phyloP scores from a whole-genome alignment of 2,888 invertebrate species.

The Dolomedes plantarius region DNA sequence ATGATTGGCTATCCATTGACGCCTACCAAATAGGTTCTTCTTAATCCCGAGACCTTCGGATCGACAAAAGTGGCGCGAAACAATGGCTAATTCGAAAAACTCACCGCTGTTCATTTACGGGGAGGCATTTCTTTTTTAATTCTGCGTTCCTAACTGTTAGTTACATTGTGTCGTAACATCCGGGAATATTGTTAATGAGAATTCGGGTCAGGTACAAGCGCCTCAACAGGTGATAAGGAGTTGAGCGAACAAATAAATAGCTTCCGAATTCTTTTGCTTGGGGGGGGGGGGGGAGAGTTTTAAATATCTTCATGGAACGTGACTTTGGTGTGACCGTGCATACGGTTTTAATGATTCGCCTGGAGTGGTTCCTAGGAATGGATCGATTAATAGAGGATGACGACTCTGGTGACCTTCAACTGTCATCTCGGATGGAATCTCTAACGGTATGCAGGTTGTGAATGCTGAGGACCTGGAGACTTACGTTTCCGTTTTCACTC shows the following conservation, averaged over 20 bases:
- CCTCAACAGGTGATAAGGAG: constrained; percentile 2
- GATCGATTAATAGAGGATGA: not conserved
- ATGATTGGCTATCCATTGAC: not conserved
- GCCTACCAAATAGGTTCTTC: constrained; percentile 16
- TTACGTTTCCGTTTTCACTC: not conserved
- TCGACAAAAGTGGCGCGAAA: constrained; percentile 1
- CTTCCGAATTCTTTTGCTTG: not conserved
- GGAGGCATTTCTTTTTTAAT: not conserved
- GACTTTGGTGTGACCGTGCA: not conserved
- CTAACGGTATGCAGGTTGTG: not conserved
- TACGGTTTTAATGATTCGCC: not conserved
- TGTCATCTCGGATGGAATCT: not conserved
- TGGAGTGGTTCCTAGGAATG: not conserved
- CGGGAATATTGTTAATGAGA: constrained; percentile 25
- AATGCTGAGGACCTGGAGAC: not conserved
- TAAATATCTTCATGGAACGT: not conserved
- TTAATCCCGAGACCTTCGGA: constrained; percentile 44
- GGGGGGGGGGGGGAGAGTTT: not conserved
- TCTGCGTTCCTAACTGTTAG: not conserved
- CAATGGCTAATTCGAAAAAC: constrained; percentile 27
- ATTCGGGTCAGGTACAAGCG: constrained; percentile 2
- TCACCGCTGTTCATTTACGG: not conserved
- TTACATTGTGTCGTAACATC: constrained; percentile 49
- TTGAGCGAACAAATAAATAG: not conserved
- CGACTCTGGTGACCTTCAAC: not conserved